Percentiles rank a stretch among this genome's conserved stretches.
These are phyloP conservation scores for Petrolisthes cinctipes DNA, from an alignment of 2,888 invertebrate species.

Conservation along the genomic window DNA sequence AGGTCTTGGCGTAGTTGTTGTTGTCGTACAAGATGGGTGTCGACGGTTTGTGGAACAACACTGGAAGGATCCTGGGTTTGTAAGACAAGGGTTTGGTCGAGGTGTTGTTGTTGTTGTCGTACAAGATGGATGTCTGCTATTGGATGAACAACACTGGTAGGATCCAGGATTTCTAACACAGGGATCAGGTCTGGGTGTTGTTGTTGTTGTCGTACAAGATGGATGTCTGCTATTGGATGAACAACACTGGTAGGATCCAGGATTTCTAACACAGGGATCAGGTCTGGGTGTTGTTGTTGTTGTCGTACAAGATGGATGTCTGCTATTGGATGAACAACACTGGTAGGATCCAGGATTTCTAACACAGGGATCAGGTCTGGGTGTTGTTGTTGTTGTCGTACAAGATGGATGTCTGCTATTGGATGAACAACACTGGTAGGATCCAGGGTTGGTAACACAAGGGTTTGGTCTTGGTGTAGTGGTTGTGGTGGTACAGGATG, in stretches of 20 bases:
- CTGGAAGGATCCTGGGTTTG: conserved; percentile 42
- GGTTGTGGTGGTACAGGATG: not conserved
- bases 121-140: no score
- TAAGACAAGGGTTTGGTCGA: conserved; percentile 47
- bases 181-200: no score
- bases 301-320: conserved; percentile 21
- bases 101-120: no score
- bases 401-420: conserved; percentile 43
- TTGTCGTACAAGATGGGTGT: conserved; percentile 37
- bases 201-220: no score
- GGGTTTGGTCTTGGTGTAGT: conserved; percentile 39
- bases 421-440: conserved; percentile 39
- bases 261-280: conserved; percentile 41
- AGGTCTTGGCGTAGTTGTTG: conserved; percentile 34
- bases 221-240: conserved; percentile 19
- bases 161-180: no score
- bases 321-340: conserved; percentile 41
- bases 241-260: conserved; percentile 43
- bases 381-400: conserved; percentile 29
- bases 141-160: no score
- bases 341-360: conserved; percentile 41
- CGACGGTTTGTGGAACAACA: conserved; percentile 41
- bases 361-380: conserved; percentile 42
- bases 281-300: conserved; percentile 45
- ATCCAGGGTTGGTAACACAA: conserved; percentile 47